Conservation (phyloP, 2,888 invertebrate species). For the Catocala nupta region DNA sequence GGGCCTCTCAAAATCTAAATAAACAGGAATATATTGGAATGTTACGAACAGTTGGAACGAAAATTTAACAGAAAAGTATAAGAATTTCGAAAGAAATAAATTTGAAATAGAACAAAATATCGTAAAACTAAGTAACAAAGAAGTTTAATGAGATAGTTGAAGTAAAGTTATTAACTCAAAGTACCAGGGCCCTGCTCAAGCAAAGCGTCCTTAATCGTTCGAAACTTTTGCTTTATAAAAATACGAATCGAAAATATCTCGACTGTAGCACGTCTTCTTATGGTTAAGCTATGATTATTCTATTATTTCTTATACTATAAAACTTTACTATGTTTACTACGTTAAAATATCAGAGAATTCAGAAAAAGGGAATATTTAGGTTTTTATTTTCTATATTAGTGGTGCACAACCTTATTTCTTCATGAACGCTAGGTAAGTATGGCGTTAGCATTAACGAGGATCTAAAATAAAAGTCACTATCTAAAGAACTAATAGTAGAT, state of each 20-base stretch:
- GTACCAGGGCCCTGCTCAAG: constrained; percentile 82
- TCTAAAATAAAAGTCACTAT: constrained; percentile 73
- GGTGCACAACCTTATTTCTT: constrained; percentile 87
- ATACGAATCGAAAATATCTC: constrained; percentile 87
- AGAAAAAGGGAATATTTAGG: constrained; percentile 86
- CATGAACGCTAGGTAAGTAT: constrained; percentile 85
- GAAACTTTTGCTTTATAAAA: constrained; percentile 87
- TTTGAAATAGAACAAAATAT: constrained; percentile 30
- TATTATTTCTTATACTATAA: constrained; percentile 77
- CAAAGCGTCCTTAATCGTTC: constrained; percentile 84
- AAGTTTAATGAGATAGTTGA: constrained; percentile 32
- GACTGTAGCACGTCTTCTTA: constrained; percentile 84
- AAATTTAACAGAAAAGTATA: constrained; percentile 20
- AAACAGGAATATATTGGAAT: constrained; percentile 57
- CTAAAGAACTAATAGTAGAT: constrained; percentile 68
- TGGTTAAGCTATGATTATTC: constrained; percentile 83
- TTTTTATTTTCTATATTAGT: constrained; percentile 81
- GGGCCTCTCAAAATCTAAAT: constrained; percentile 74
- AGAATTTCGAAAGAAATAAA: constrained; percentile 26
- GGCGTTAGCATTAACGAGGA: constrained; percentile 80
- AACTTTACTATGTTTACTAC: constrained; percentile 75
- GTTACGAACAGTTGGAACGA: constrained; percentile 40
- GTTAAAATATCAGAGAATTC: constrained; percentile 87
- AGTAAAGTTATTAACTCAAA: constrained; percentile 48
- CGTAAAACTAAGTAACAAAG: constrained; percentile 43